phyloP scores from a whole-genome alignment of 2,888 invertebrate species.

The Aplocera efformata region DNA sequence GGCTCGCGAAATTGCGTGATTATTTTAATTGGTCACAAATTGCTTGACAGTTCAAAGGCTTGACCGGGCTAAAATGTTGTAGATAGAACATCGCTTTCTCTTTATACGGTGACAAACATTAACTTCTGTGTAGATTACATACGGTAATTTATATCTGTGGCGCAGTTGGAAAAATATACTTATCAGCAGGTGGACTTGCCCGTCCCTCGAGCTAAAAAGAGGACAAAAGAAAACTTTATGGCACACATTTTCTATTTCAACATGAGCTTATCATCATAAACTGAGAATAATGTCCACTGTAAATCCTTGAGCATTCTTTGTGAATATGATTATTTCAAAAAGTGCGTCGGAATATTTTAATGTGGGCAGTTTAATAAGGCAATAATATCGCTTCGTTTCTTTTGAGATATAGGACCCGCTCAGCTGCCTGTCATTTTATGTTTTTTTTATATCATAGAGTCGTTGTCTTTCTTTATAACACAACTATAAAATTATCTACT shows the following conservation, averaged over 20 bases:
- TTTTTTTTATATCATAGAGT: conserved; percentile 1
- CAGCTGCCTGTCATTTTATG: conserved; percentile 20
- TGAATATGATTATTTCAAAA: conserved; percentile 3
- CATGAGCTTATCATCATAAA: conserved; percentile 9
- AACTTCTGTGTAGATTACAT: too few relatives aligned
- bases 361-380: conserved; percentile 7
- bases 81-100: too few relatives aligned
- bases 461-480: neutral
- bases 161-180: conserved; percentile 4
- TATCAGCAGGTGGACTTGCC: conserved; percentile 8
- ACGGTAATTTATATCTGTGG: too few relatives aligned
- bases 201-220: neutral
- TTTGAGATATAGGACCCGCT: conserved; percentile 19
- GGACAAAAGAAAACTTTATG: conserved; percentile 6
- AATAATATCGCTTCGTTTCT: conserved; percentile 23
- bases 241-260: conserved; percentile 9
- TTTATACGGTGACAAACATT: too few relatives aligned
- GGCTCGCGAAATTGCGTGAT: conserved; percentile 22
- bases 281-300: conserved; percentile 6
- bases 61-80: conserved; percentile 1
- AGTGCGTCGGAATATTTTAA: conserved; percentile 3
- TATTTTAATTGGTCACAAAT: conserved; percentile 11
- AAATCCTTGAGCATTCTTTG: conserved; percentile 2
- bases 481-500: neutral
- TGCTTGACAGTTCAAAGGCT: neutral